Percentiles rank a stretch among this genome's conserved stretches.
Conservation (phyloP, 1,140 invertebrate species). For the Harlomillsia oculata region DNA sequence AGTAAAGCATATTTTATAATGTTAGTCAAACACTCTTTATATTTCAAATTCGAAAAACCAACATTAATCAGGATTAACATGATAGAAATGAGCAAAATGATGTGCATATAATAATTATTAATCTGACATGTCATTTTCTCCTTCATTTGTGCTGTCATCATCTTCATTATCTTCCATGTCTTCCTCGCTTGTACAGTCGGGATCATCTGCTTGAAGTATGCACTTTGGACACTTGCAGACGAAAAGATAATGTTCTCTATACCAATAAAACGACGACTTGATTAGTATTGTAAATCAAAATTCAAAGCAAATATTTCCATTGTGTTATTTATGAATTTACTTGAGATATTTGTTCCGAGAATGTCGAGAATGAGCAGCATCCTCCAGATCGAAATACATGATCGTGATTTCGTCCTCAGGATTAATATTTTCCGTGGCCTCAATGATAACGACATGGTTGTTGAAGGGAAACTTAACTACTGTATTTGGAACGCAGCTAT, state of each 20-base stretch:
- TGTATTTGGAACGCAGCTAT: conserved; percentile 74
- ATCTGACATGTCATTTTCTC: conserved; percentile 12
- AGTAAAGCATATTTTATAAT: too few relatives aligned
- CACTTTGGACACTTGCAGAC: conserved; percentile 72
- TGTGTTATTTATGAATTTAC: conserved; percentile 40
- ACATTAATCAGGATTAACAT: too few relatives aligned
- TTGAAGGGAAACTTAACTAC: conserved; percentile 73
- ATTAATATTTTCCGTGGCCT: conserved; percentile 62
- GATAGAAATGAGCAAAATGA: too few relatives aligned
- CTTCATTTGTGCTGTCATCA: too few relatives aligned
- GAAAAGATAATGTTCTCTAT: conserved; percentile 78
- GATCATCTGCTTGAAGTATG: conserved; percentile 57
- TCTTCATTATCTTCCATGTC: conserved; percentile 49
- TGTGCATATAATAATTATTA: too few relatives aligned
- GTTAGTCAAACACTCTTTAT: too few relatives aligned
- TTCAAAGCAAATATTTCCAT: not conserved
- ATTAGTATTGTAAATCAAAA: not conserved
- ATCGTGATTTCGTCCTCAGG: conserved; percentile 82
- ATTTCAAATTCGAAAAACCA: too few relatives aligned
- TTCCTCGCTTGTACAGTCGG: conserved; percentile 69
- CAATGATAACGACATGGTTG: conserved; percentile 66
- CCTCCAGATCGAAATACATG: conserved; percentile 81
- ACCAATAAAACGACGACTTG: conserved; percentile 31
- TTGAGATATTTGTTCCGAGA: conserved; percentile 64
- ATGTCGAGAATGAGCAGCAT: conserved; percentile 65